phyloP scores from a whole-genome alignment of 2,888 invertebrate genomes.

The Bursaphelenchus okinawaensis region DNA sequence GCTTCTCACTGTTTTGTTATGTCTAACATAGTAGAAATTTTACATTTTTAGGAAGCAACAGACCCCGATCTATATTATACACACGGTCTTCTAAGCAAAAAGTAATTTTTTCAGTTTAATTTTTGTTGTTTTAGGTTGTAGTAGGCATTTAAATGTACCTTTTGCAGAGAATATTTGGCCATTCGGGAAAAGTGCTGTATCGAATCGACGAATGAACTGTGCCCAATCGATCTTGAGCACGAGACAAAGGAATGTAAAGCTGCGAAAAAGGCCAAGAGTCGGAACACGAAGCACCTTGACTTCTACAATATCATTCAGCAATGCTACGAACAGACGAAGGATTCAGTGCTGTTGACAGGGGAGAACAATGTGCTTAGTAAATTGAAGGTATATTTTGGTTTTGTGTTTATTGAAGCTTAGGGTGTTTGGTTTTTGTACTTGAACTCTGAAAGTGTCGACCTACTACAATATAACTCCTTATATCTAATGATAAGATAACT shows the following conservation, averaged over 20 bases:
- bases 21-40: no score
- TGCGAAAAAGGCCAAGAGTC: not conserved
- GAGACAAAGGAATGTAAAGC: not conserved
- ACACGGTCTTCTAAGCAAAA: slow-evolving; percentile 34
- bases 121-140: not conserved
- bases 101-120: slow-evolving; percentile 23
- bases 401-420: no score
- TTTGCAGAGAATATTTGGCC: slow-evolving; percentile 35
- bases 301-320: slow-evolving; percentile 50
- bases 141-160: no score
- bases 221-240: not conserved
- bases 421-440: no score
- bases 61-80: slow-evolving; percentile 41
- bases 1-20: no score
- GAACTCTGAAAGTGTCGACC: no score
- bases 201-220: not conserved
- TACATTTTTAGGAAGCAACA: slow-evolving; percentile 14
- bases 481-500: not conserved
- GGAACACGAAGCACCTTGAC: slow-evolving; percentile 24
- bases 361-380: not conserved
- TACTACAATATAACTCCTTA: no score
- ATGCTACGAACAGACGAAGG: slow-evolving; percentile 33
- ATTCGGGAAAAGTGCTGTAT: slow-evolving; percentile 20
- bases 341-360: not conserved
- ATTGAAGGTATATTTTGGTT: not conserved